Evolutionary conservation across 1,140 invertebrate species (phyloP), one percentile per base, ranked within the genome.

Genomic region (Bombyx mandarina): DNA sequence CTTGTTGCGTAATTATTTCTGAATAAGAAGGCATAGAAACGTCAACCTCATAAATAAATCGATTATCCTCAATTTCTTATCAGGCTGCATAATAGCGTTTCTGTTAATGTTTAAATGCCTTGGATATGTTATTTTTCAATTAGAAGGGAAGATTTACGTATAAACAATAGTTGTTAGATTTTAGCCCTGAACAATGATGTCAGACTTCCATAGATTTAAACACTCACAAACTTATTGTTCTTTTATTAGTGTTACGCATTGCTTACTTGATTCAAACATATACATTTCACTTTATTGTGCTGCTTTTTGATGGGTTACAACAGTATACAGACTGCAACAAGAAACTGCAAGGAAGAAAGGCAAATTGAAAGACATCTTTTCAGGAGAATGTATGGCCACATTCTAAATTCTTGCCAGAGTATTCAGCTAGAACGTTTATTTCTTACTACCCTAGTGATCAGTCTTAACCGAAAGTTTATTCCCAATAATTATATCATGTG

Each of bases 281-380:
- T 86, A 83, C 79, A 86, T 87, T 86, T 83, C 75, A 83, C 79
- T 88, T 89, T 89, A 82, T 89, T 88, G 89, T 88, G 89, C 89
- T 90, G 89, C 89, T 88, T 89, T 85, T 86, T 84, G 77, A 88
- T 88, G 88, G 88, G 83, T 88, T 82, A 83, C 88, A 89, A 90
- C 90, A 93, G 92, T 91, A 89, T 92, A 91, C 90, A 91, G 91
- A 88, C 89, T 88, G 84, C 91, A 91, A 88, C 91, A 91, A 86
- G 91, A 92, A 86, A 90, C 90, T 77, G 89, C 89, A 82, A 91
- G 91, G 88, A 91, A 91, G 90, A 93, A 92, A 90, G 91, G 91
- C 78, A 92, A 92, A 90, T 90, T 93, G 88, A 92, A 92, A 92
- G 91, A 92, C 90, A 91, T 92, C 89, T 92, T 93, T 90, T 90